Conservation (phyloP, 2,797 vertebrate genomes). For the Falco naumanni region DNA sequence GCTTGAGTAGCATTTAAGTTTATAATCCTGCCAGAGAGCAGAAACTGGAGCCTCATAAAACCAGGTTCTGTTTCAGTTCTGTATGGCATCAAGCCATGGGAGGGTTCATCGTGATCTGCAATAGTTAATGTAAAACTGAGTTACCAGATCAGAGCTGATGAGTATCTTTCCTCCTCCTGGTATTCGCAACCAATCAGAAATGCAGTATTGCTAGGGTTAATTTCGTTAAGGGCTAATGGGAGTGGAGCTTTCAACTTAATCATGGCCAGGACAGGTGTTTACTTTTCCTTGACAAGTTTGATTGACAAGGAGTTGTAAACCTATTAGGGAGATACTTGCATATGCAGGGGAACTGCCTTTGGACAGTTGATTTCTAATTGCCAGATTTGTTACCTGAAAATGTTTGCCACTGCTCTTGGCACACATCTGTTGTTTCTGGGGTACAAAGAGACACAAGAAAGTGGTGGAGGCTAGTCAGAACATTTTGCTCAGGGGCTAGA, state of each 20-base stretch:
- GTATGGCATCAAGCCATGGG: neutral
- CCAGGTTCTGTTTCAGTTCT: neutral
- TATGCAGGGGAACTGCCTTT: constrained; percentile 26
- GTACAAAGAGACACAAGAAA: neutral
- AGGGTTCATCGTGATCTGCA: constrained; percentile 2
- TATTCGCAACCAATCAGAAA: constrained; percentile 40
- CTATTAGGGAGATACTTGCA: constrained; percentile 29
- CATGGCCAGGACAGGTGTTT: constrained; percentile 15
- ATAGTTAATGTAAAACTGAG: constrained; percentile 56
- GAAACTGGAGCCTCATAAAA: neutral
- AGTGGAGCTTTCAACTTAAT: constrained; percentile 45
- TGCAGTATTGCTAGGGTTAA: neutral
- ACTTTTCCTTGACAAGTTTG: constrained; percentile 43
- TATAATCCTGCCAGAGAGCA: neutral
- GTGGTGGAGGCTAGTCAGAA: neutral
- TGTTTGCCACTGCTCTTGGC: neutral
- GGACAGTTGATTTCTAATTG: neutral
- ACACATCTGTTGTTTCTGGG: neutral
- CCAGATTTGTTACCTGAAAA: neutral
- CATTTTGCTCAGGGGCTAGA: neutral
- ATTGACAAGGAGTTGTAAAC: constrained; percentile 46
- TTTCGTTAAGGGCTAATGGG: constrained; percentile 51
- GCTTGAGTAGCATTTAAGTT: neutral
- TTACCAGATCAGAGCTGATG: constrained; percentile 54
- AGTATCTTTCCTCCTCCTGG: constrained; percentile 46